Evolutionary conservation across 2,888 invertebrate species (phyloP), one percentile per base, ranked within the genome.

Genomic region (Flexamia atlantica): DNA sequence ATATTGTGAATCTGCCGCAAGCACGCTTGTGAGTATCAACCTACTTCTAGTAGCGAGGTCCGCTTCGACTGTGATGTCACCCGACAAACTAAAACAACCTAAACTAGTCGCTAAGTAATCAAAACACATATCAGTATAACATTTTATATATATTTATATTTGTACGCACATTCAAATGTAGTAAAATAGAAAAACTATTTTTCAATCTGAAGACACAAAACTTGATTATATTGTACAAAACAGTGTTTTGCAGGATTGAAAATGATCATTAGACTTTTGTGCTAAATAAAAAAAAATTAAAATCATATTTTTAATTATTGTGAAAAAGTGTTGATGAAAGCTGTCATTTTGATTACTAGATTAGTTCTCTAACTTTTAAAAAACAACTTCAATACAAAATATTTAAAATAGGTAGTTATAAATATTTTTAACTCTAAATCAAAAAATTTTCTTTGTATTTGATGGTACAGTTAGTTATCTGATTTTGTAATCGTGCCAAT

Each of bases 131-230:
- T 76, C 76, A 76, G 76, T 46, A 50, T 76, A 76, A 76, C 76
- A 76, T 76, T 76, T 76, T 76, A 76, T 76, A 76, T 76, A 76
- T 76, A 76, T 76, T 50, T 50, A 28, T 76, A 46, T 76, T 76
- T 76, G 76, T 76, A 76, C 76, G 76, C 76, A 76, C 76, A 46
- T 76, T 76, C 40, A 76, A 76, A 76, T 76, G 76, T 76, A 76
- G 76, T 76, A 76, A 76, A 76, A 76, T 76, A 76, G 76, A 76
- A 76, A 76, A 76, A 76, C 76, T 76, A 76, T 76, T 76, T 76
- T 76, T 76, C 23, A 76, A 76, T 46, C 50, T 76, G 40, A 76
- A 76, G 76, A 46, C 76, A 46, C 76, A 76, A 46, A 76, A 76
- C 76, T 76, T 76, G 42, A 76, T 76, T 76, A 76, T 50, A 76